phyloP scores from a whole-genome alignment of 1,140 invertebrate genomes.

The Ceratina japonica region DNA sequence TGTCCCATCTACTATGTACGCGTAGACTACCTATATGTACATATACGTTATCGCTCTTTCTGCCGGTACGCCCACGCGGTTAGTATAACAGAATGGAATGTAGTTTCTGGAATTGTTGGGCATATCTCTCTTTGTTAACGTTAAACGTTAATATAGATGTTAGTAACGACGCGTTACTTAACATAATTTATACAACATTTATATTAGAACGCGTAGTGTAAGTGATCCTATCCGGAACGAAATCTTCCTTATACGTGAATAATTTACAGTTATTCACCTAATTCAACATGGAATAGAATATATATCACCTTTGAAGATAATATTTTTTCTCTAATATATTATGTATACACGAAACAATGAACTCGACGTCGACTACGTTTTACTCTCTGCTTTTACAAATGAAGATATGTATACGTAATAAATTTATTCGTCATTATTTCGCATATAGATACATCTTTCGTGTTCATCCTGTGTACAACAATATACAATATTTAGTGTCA shows the following conservation, averaged over 20 bases:
- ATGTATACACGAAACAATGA: slow-evolving; percentile 44
- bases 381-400: slow-evolving; percentile 17
- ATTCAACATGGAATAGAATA: background rate
- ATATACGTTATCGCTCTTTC: slow-evolving; percentile 12
- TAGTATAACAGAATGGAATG: slow-evolving; percentile 57
- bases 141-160: slow-evolving; percentile 46
- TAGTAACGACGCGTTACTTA: slow-evolving; percentile 27
- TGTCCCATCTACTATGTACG: too few species aligned
- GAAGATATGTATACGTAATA: slow-evolving; percentile 34
- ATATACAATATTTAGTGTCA: slow-evolving; percentile 6
- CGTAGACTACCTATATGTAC: background rate
- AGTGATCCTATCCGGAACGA: slow-evolving; percentile 11
- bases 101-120: slow-evolving; percentile 28
- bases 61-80: slow-evolving; percentile 14
- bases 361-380: background rate
- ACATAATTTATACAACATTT: slow-evolving; percentile 38
- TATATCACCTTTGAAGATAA: slow-evolving; percentile 9
- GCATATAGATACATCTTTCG: slow-evolving; percentile 24
- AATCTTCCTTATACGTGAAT: slow-evolving; percentile 16
- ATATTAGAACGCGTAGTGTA: slow-evolving; percentile 30
- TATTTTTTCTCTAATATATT: slow-evolving; percentile 14
- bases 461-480: background rate
- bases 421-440: slow-evolving; percentile 28
- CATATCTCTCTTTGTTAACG: slow-evolving; percentile 45
- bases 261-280: slow-evolving; percentile 28